Evolutionary conservation across 2,797 vertebrate species (phyloP), one percentile per base, ranked within the genome.

Genomic region (Loriculus beryllinus): DNA sequence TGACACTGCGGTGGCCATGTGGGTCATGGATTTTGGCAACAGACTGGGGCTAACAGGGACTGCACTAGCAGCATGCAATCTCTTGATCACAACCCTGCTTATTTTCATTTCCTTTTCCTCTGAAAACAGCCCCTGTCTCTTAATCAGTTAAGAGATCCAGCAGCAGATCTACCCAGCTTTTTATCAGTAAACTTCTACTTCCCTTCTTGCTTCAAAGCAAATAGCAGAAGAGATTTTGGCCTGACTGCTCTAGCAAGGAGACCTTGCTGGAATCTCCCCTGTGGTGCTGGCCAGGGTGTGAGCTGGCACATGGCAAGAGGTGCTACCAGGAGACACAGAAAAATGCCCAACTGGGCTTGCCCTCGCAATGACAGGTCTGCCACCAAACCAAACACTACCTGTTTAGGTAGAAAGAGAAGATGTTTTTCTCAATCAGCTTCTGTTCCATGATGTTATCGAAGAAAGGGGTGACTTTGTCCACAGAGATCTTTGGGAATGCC

Each of bases 341-440:
- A 83, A 88, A 83, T 37, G 26, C 33, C 43, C 3, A 4, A 7
- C 51, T 49, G 22, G 26, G 49, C 37, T 82, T 85, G 48, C 57
- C 47, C 62, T 81, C 1, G 1, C 54, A 64, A 49, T 2, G 6
- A 84, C 5, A 65, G 3, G 4, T 33, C 37, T 12, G 7, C 23
- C 57, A 86, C 37, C 49, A 60, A 88, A 80, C 8, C 68, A 45
- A 93, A 92, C 25, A 7, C 33, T 86, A 98, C 98, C 98, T 98
- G 97, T 98, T 98, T 39, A 98, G 98, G 97, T 99, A 99, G 98
- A 99, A 99, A 82, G 99, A 99, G 97, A 99, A 99, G 3, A 99
- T 3, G 19, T 99, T 99, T 92, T 98, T 96, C 0, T 98, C 97
- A 20, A 99, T 94, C 96, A 99, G 98, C 96, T 98, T 98, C 97